A percentile compares a stretch with the other conserved stretches of the same genome.
Evolutionary conservation across 2,888 invertebrate species (phyloP).

Genomic region (Drosophila nigritarsus): DNA sequence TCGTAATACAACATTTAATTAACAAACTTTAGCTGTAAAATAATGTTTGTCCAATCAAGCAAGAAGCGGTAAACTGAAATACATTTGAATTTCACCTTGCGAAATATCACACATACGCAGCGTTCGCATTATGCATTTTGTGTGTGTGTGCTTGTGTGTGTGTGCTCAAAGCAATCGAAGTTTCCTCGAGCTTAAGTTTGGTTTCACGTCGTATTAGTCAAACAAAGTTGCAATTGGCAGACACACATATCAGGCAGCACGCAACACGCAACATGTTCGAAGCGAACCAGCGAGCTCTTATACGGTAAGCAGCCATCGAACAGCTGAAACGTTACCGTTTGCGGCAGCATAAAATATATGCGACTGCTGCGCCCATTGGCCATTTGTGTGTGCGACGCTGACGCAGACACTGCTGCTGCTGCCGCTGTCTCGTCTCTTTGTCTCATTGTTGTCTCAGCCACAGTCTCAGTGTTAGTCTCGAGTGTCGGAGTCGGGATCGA

Average conservation of each 20-base stretch:
- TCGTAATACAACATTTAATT: not conserved
- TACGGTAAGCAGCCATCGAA: conserved; percentile 34
- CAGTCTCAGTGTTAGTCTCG: conserved; percentile 1
- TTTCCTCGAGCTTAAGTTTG: conserved; percentile 12
- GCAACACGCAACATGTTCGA: conserved; percentile 63
- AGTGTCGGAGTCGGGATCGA: conserved; percentile 15
- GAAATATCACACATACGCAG: conserved; percentile 49
- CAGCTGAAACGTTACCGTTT: conserved; percentile 37
- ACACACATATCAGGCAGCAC: conserved; percentile 7
- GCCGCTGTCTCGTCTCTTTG: conserved; percentile 37
- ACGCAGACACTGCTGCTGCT: conserved; percentile 51
- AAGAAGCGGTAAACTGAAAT: conserved; percentile 1
- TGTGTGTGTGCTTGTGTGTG: not conserved
- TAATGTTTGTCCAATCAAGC: conserved; percentile 29
- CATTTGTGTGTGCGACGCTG: conserved; percentile 77
- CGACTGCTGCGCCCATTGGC: conserved; percentile 61
- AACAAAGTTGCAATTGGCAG: conserved; percentile 27
- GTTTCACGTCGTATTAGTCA: conserved; percentile 10
- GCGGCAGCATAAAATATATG: conserved; percentile 74
- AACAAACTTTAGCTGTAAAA: not conserved
- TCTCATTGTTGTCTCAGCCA: not conserved
- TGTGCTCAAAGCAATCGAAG: conserved; percentile 6
- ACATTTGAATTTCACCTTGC: not conserved
- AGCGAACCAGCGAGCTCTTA: conserved; percentile 49
- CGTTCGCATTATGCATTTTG: conserved; percentile 14